These are phyloP conservation scores for Chymomyza costata DNA, from an alignment of 1,140 invertebrate species.

Conservation along the genomic window DNA sequence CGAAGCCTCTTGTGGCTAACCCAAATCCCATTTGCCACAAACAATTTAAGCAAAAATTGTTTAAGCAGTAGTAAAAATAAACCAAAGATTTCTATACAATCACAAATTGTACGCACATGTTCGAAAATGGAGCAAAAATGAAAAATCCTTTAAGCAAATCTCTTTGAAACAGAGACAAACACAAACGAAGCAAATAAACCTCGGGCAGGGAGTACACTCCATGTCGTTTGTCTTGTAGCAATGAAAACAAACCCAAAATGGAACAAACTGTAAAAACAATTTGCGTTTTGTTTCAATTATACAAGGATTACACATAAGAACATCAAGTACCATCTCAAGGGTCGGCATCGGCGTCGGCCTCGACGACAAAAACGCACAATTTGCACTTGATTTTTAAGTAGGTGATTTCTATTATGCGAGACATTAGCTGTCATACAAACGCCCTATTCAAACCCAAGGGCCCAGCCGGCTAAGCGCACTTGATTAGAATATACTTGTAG, in stretches of 20 bases:
- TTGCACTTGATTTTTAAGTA: slow-evolving; percentile 71
- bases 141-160: slow-evolving; percentile 66
- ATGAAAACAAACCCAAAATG: slow-evolving; percentile 68
- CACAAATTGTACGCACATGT: slow-evolving; percentile 52
- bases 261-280: slow-evolving; percentile 72
- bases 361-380: slow-evolving; percentile 46
- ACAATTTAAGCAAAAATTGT: slow-evolving; percentile 69
- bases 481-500: slow-evolving; percentile 55
- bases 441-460: slow-evolving; percentile 63
- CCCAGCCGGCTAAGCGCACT: slow-evolving; percentile 34
- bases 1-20: slow-evolving; percentile 64
- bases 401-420: slow-evolving; percentile 73
- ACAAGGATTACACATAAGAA: slow-evolving; percentile 61
- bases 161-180: slow-evolving; percentile 14
- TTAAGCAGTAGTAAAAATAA: slow-evolving; percentile 66
- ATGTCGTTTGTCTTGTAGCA: slow-evolving; percentile 32
- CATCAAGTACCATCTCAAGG: slow-evolving; percentile 38
- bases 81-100: slow-evolving; percentile 22
- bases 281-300: slow-evolving; percentile 71
- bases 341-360: slow-evolving; percentile 14
- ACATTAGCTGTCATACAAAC: slow-evolving; percentile 73
- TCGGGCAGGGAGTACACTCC: too few species aligned
- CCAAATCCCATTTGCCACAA: slow-evolving; percentile 67
- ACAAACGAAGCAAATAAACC: slow-evolving; percentile 35
- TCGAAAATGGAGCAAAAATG: neutral